Evolutionary conservation across 2,797 vertebrate genomes (phyloP), one percentile per base, ranked within the genome.

Genomic region (Glyptemys insculpta): DNA sequence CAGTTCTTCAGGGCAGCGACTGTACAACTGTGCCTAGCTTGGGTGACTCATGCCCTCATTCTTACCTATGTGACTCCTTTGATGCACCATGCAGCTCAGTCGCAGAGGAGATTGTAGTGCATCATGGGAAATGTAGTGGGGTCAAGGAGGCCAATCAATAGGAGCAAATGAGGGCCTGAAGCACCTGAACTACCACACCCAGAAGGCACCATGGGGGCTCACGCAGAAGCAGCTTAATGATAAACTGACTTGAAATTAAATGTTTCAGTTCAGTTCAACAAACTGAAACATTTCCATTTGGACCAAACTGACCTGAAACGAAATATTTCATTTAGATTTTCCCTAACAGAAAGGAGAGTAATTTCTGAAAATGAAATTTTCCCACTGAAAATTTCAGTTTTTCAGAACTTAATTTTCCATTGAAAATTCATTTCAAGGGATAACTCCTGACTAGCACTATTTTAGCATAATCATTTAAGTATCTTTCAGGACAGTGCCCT

Each of bases 351-450:
- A 85, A 65, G 15, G 57, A 72, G 21, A 83, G 2, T 62, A 94
- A 16, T 84, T n/a, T 85, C 79, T 84, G 81, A 53, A 74, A 59
- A 95, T 54, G 44, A 88, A 95, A 29, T 72, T 86, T 89, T 95
- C 89, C 86, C 90, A 94, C 8, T n/a, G 72, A 87, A 93, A 87
- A 21, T 47, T 59, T 85, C 81, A 78, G 3, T 49, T 86, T 44
- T 87, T 56, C 37, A 5, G 52, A 96, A 94, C 27, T 85, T 95
- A 6, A 29, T 87, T 82, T 76, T 29, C 41, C 12, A 76, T 29
- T 47, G 12, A 76, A 76, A 76, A 76, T 29, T 29, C 41, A 44
- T n/a, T 74, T 74, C 21, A 41, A 41, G 14, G 27, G 27, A 47
- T 44, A 47, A 76, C 25, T 47, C 44, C 23, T 29, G 25, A 76